A percentile compares a stretch with the other conserved stretches of the same genome.
Evolutionary conservation across 30 jellyfish, hydroid and myxozoan species (phyloP).

Genomic region (Rhopilema esculentum): DNA sequence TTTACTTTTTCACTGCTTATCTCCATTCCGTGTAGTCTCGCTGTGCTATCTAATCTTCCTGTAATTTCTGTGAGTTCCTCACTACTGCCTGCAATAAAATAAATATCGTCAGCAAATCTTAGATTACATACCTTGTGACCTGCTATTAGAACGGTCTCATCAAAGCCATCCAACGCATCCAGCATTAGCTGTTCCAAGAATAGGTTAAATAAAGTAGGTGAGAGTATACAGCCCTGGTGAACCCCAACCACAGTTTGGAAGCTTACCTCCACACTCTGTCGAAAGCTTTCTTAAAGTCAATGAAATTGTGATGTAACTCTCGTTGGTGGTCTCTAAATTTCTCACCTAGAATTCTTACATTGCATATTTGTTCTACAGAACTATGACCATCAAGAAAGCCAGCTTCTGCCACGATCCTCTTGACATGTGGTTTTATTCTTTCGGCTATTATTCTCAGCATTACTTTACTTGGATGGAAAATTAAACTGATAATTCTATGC

Average conservation of each 20-base stretch:
- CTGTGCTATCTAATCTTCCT: neutral
- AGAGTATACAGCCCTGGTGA: neutral
- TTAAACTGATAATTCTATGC: constrained; percentile 7
- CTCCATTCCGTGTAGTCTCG: neutral
- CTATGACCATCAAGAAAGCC: constrained; percentile 17
- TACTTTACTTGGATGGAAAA: constrained; percentile 21
- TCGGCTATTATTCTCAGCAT: constrained; percentile 1
- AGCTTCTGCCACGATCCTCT: neutral
- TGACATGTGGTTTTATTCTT: neutral
- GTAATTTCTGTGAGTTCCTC: neutral
- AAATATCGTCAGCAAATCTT: too few species aligned
- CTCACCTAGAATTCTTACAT: neutral
- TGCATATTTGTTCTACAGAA: neutral
- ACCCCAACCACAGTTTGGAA: neutral
- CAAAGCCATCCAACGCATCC: neutral
- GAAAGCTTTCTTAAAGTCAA: constrained; percentile 2
- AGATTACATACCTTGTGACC: too few species aligned
- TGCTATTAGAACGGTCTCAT: too few species aligned
- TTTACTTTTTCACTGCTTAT: too few species aligned
- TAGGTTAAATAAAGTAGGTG: neutral
- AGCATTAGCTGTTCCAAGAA: neutral
- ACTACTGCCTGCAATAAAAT: neutral
- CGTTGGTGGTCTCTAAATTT: constrained; percentile 1
- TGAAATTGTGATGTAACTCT: constrained; percentile 1
- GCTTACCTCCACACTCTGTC: constrained; percentile 15